These are phyloP conservation scores for Vanessa tameamea DNA, from an alignment of 1,140 invertebrate species.

Conservation along the genomic window DNA sequence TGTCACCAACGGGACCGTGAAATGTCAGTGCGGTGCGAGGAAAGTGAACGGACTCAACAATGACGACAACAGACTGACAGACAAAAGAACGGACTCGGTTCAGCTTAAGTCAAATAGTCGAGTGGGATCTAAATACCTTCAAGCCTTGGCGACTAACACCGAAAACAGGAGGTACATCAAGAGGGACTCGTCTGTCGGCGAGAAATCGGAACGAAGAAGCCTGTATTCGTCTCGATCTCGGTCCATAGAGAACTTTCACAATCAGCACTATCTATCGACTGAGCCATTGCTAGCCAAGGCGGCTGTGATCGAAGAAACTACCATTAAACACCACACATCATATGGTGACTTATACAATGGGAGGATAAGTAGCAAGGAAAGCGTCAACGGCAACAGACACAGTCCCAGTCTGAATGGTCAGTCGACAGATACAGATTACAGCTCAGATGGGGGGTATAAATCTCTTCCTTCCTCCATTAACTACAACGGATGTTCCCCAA, in stretches of 20 bases:
- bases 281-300: conserved; percentile 53
- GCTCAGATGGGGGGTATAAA: conserved; percentile 79
- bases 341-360: conserved; percentile 75
- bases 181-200: conserved; percentile 61
- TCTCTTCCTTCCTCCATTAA: conserved; percentile 78
- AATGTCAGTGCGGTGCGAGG: conserved; percentile 73
- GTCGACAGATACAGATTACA: conserved; percentile 77
- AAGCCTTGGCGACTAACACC: conserved; percentile 67
- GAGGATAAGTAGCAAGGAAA: conserved; percentile 67
- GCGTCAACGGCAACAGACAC: conserved; percentile 67
- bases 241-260: conserved; percentile 78
- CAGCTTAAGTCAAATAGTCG: conserved; percentile 69
- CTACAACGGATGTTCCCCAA: conserved; percentile 65
- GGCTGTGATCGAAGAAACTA: conserved; percentile 59
- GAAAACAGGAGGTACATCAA: conserved; percentile 66
- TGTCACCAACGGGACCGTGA: conserved; percentile 69
- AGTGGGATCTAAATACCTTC: conserved; percentile 76
- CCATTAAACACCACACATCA: conserved; percentile 75
- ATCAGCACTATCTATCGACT: conserved; percentile 53
- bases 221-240: conserved; percentile 67
- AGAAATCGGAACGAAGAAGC: conserved; percentile 56
- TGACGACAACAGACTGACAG: conserved; percentile 53
- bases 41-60: conserved; percentile 62
- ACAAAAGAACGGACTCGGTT: conserved; percentile 51
- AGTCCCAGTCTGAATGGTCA: conserved; percentile 74